Base-by-base conservation (phyloP, 2,888 invertebrate genomes). In the Oligia fasciuncula region DNA sequence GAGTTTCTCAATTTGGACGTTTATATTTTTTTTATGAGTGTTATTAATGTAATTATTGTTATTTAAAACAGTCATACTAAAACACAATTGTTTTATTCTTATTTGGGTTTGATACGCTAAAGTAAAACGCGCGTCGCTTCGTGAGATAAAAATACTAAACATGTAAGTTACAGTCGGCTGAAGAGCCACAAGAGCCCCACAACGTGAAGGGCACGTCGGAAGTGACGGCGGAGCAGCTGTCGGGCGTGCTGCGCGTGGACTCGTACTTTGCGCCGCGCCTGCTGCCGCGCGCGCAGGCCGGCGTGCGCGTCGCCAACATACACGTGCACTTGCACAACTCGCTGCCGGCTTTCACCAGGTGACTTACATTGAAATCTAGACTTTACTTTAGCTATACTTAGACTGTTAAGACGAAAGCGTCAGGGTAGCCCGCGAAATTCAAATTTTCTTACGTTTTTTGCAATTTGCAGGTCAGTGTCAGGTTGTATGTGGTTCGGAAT, bases 211-310 rank as follows among this genome's bases (percentile, higher is more conserved):
- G 51, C 0, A 43, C 60, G 13, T 71, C 79, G 35, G 81, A 74
- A 0, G 93, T 95, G 35, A 87, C 92, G 0, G 94, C 94, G 2
- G 95, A 95, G 65, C 94, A 95, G 79, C 85, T 96, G 73, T 93
- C 93, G 19, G 94, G 94, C 23, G 93, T 92, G 23, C 80, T 98
- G 43, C 97, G 98, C 0, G 96, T 97, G 2, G 96, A 96, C 82
- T 96, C 97, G 17, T 95, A 94, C 85, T 95, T 96, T 89, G 94
- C 95, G 43, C 95, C 94, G 46, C 94, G 93, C n/a, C 89, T 92
- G 17, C 79, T 94, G 78, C 93, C 95, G 11, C 91, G 91, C 35
- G 57, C 88, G 4, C 86, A 89, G 0, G 4, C 93, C 19, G 83
- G 90, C 0, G 17, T 92, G n/a, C 91, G 93, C 0, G 17, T 93